Evolutionary conservation across 2,113 vertebrate genomes (phyloP).

Genomic region (Cricetomys ansorgei): DNA sequence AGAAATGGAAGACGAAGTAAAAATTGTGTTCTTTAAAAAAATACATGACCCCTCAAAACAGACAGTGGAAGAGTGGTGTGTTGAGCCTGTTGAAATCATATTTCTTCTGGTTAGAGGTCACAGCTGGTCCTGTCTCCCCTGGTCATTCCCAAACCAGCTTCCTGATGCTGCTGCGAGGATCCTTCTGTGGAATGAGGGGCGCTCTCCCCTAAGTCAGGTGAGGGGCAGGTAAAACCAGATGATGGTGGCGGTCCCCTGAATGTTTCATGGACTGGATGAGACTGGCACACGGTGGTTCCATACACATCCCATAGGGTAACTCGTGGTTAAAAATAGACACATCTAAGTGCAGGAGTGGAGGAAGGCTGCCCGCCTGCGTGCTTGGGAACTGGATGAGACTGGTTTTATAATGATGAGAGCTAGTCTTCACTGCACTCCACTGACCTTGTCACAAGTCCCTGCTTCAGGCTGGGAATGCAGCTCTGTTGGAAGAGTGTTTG

Average conservation of each 20-base stretch:
- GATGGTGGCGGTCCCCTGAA: rapidly evolving
- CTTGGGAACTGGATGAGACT: background rate
- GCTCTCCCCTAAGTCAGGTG: background rate
- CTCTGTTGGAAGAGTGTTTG: background rate
- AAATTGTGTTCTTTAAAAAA: background rate
- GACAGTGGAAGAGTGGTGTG: background rate
- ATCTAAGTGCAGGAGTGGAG: background rate
- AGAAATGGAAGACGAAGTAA: background rate
- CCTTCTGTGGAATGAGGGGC: background rate
- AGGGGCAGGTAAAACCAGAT: background rate
- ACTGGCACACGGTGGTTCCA: background rate
- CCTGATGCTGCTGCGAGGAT: no score
- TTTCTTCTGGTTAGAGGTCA: background rate
- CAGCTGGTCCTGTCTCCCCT: background rate
- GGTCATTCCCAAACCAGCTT: background rate
- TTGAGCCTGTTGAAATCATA: background rate
- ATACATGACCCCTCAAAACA: background rate
- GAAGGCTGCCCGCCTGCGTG: no score
- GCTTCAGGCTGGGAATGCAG: background rate
- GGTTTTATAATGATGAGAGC: background rate
- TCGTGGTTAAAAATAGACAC: background rate
- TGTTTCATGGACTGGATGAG: no score
- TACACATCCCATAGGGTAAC: background rate
- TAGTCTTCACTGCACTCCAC: background rate
- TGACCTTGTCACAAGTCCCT: background rate